Evolutionary conservation across 2,797 vertebrate genomes (phyloP), one percentile per base, ranked within the genome.

Genomic region (Cyprinella venusta): DNA sequence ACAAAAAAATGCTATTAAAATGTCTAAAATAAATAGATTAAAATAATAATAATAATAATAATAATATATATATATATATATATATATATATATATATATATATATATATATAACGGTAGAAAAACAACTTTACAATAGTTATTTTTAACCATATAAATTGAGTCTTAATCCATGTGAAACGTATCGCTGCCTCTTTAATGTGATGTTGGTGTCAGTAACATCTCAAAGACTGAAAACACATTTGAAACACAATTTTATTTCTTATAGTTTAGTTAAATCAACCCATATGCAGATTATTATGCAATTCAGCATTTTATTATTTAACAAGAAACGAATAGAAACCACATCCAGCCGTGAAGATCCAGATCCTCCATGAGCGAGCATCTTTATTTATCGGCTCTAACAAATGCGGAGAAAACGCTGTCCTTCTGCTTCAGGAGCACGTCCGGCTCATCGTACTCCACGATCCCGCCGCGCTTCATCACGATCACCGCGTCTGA

Each of bases 401-500:
- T 94, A 74, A 99, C 97, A 18, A 99, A 99, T 86, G 98, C 97
- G 88, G 97, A 95, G 80, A 99, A 99, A 87, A 97, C 87, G 8
- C 98, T 99, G 91, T 97, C 97, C 87, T 96, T 96, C 85, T 90
- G 93, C 70, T 96, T 94, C 89, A 99, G 94, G 86, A 99, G 94
- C 82, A 93, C 92, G 77, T 96, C 95, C 6, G 98, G 98, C 52
- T 94, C 93, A 91, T 97, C 97, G 6, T 98, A 95, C 90, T 99
- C 98, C 87, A 98, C 91, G 92, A 99, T 98, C 91, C 96, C 94
- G 0, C 98, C 98, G 6, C 97, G 94, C 93, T 99, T 99, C 96
- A 99, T 98, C 88, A 99, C 98, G 84, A 99, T 98, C 90, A 99
- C 97, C 90, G 97, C 91, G 90, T 99, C 98, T 9, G 98, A 96